Conservation (phyloP, 2,888 invertebrate species). For the Unio pictorum region DNA sequence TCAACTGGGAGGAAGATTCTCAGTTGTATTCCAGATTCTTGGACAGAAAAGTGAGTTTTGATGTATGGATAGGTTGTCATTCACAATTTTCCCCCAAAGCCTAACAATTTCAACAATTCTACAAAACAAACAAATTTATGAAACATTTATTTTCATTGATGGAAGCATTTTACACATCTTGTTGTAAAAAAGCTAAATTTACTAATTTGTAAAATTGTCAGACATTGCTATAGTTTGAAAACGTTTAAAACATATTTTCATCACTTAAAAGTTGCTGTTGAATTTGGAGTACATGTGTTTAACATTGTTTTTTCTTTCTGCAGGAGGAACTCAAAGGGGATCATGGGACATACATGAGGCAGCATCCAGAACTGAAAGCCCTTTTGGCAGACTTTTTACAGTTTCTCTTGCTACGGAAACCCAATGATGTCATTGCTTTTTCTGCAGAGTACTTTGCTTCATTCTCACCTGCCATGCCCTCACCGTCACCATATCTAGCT, state of each 20-base stretch:
- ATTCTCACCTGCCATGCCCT: conserved; percentile 64
- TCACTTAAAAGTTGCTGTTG: no score
- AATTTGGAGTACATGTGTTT: background rate
- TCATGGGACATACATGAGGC: conserved; percentile 66
- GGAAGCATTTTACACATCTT: background rate
- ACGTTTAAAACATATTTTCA: no score
- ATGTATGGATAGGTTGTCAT: background rate
- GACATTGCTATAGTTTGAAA: background rate
- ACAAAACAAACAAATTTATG: background rate
- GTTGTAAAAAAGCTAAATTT: background rate
- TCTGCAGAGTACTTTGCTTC: conserved; percentile 70
- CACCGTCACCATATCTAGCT: conserved; percentile 54
- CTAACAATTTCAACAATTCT: background rate
- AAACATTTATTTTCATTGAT: background rate
- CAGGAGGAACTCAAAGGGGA: conserved; percentile 69
- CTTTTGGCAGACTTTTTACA: conserved; percentile 71
- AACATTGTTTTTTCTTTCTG: conserved; percentile 13
- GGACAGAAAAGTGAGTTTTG: conserved; percentile 66
- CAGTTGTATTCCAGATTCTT: conserved; percentile 69
- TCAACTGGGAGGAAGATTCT: conserved; percentile 71
- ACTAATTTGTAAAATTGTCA: background rate
- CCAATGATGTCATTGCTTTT: conserved; percentile 68
- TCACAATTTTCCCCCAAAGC: background rate
- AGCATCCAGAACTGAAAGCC: conserved; percentile 69
- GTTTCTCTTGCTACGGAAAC: conserved; percentile 70